Evolutionary conservation across 2,888 invertebrate species (phyloP).

Genomic region (Drosophila birchii): DNA sequence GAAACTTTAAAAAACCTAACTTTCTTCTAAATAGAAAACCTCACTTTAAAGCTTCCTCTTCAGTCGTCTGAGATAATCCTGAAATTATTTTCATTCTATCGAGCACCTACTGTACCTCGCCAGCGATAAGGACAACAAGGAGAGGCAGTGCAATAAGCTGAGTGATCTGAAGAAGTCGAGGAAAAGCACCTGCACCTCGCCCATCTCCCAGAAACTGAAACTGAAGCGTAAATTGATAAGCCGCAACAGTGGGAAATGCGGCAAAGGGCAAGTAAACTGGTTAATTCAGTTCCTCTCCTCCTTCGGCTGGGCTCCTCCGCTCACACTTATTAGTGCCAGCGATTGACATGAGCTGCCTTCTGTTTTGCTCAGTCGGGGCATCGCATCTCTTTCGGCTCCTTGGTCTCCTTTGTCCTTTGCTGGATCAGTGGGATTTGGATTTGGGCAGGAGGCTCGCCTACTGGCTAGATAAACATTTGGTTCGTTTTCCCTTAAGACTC

Average conservation of each 20-base stretch:
- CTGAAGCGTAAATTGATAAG: conserved; percentile 75
- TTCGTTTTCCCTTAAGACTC: conserved; percentile 15
- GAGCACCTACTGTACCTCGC: conserved; percentile 8
- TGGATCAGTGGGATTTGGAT: conserved; percentile 31
- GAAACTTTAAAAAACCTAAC: not conserved
- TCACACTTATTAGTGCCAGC: conserved; percentile 64
- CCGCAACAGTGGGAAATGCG: conserved; percentile 49
- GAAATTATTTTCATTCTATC: not conserved
- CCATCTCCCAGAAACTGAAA: conserved; percentile 22
- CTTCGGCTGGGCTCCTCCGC: not conserved
- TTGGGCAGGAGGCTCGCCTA: conserved; percentile 8
- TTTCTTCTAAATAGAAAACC: too few species aligned
- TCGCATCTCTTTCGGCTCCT: conserved; percentile 17
- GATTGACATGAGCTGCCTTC: conserved; percentile 67
- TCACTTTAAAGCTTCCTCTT: too few species aligned
- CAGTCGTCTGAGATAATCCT: too few species aligned
- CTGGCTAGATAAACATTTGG: conserved; percentile 49
- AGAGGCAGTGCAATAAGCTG: not conserved
- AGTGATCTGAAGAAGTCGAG: conserved; percentile 7
- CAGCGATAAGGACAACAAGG: conserved; percentile 1
- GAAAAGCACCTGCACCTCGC: conserved; percentile 62
- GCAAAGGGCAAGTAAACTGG: conserved; percentile 50
- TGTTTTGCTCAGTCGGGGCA: conserved; percentile 36
- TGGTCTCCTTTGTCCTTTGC: conserved; percentile 2
- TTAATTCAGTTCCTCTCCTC: conserved; percentile 28